Evolutionary conservation across 2,113 vertebrate species (phyloP), one percentile per base, ranked within the genome.

Genomic region (Colaptes auratus): DNA sequence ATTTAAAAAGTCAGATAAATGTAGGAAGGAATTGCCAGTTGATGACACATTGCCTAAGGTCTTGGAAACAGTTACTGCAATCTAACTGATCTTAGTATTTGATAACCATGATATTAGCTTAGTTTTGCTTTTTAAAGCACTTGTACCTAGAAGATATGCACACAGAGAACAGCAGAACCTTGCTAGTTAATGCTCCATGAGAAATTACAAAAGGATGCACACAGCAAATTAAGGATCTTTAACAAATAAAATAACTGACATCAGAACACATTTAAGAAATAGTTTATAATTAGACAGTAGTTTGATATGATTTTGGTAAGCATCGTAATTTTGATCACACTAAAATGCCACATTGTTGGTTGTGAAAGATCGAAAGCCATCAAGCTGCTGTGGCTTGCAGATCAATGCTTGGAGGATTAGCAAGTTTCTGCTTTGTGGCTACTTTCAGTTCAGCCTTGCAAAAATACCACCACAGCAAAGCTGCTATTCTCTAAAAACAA

Each of bases 361-460:
- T 76, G n/a, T 3, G 5, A 31, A 80, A 75, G 67, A 31, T 23
- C 28, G 64, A 65, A 93, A 67, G 60, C 30, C 30, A 36, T 27
- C 55, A 58, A 27, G n/a, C 28, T 60, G 61, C 63, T 91, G 35
- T 15, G 69, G 33, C 61, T 53, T 87, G 53, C 72, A 86, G 31
- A 75, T 17, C 28, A 74, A 0, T 36, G 35, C n/a, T 31, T 36
- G 16, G 36, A 80, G 31, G 18, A 86, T 66, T 85, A 94, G 35
- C 93, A 96, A 95, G 82, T 93, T 96, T 96, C 95, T 95, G 96
- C 94, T 95, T 85, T 58, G 20, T 28, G 56, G 31, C 88, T 88
- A 58, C 67, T 91, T 60, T 7, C 66, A 76, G n/a, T 66, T 60
- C 69, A 92, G 82, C 90, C 91, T 86, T 81, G 95, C 82, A 88